Evolutionary conservation across 2,888 invertebrate species (phyloP).

Genomic region (Anoncus sp.): DNA sequence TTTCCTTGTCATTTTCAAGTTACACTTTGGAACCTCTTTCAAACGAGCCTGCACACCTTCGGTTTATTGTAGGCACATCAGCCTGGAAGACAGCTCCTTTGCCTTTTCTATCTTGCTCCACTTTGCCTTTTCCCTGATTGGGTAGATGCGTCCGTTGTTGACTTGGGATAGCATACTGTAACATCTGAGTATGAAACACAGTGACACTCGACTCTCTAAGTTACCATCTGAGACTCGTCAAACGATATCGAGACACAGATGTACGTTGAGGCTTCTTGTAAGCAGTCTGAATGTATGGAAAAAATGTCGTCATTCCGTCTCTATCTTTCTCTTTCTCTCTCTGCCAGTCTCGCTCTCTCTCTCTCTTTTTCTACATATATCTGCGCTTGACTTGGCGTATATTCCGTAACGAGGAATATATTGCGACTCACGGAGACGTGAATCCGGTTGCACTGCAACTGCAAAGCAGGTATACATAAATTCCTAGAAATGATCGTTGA

Average conservation of each 20-base stretch:
- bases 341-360: too few relatives aligned
- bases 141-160: slow-evolving; percentile 20
- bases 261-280: background rate
- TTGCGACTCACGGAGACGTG: slow-evolving; percentile 41
- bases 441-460: slow-evolving; percentile 25
- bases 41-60: slow-evolving; percentile 53
- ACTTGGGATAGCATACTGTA: slow-evolving; percentile 28
- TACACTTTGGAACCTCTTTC: slow-evolving; percentile 64
- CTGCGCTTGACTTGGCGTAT: slow-evolving; percentile 34
- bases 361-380: slow-evolving; percentile 1
- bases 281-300: background rate
- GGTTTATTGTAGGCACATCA: slow-evolving; percentile 58
- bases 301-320: too few relatives aligned
- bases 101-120: slow-evolving; percentile 38
- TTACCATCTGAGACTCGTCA: slow-evolving; percentile 17
- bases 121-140: slow-evolving; percentile 34
- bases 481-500: slow-evolving; percentile 29
- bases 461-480: slow-evolving; percentile 13
- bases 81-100: slow-evolving; percentile 17
- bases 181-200: slow-evolving; percentile 8
- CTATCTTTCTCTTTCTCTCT: too few relatives aligned
- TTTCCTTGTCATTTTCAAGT: slow-evolving; percentile 75
- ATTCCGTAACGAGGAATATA: slow-evolving; percentile 49
- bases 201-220: slow-evolving; percentile 16
- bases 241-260: slow-evolving; percentile 10